Percentiles rank a stretch among this genome's conserved stretches.
These are phyloP conservation scores for Neodiprion fabricii DNA, from an alignment of 1,140 invertebrate genomes.

Conservation along the genomic window DNA sequence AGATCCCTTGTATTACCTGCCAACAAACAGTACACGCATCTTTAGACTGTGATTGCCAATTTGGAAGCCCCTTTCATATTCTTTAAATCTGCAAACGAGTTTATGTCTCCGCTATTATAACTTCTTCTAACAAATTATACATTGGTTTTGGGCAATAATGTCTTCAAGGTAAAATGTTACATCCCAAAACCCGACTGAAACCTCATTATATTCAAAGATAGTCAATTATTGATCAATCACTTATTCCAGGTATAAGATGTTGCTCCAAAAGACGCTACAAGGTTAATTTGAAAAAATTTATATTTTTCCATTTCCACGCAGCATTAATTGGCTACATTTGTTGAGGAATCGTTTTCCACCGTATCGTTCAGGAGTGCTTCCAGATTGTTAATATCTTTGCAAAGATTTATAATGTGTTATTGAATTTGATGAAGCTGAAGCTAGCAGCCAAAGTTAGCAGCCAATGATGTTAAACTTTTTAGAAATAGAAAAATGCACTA, in stretches of 20 bases:
- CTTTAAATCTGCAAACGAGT: neutral
- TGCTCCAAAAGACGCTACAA: neutral
- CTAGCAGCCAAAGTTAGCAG: no score
- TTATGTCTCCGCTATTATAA: no score
- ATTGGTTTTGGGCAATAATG: neutral
- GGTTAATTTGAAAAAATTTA: neutral
- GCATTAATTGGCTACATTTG: neutral
- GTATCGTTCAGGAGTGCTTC: neutral
- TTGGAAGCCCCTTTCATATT: neutral
- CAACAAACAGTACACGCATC: constrained; percentile 46
- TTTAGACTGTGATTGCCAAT: constrained; percentile 46
- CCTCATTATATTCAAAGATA: neutral
- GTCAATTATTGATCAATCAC: neutral
- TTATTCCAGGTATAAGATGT: neutral
- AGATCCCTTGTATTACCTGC: constrained; percentile 25
- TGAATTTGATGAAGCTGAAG: no score
- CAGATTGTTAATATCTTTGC: no score
- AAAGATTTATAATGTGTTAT: no score
- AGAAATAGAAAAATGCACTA: no score
- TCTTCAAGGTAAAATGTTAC: neutral
- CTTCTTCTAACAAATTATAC: neutral
- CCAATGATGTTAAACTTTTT: no score
- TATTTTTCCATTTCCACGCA: constrained; percentile 11
- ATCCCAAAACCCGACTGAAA: neutral
- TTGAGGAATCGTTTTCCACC: neutral